phyloP scores from a whole-genome alignment of 2,888 invertebrate genomes.

The Notodonta ziczac region DNA sequence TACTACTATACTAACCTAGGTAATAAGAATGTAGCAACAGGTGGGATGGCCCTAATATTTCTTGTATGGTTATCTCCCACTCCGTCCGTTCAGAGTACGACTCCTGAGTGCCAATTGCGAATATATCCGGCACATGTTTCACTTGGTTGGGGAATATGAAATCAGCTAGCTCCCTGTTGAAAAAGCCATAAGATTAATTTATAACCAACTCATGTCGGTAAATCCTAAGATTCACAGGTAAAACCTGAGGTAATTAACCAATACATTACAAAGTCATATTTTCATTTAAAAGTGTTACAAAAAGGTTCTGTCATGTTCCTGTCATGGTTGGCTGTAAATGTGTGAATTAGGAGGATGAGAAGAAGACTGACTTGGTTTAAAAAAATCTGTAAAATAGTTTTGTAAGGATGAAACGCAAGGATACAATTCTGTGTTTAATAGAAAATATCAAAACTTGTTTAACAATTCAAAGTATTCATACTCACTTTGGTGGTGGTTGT shows the following conservation, averaged over 20 bases:
- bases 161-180: constrained; percentile 91
- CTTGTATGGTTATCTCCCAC: constrained; percentile 96
- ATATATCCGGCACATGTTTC: constrained; percentile 94
- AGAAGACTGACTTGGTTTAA: no score
- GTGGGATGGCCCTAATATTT: constrained; percentile 96
- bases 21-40: constrained; percentile 94
- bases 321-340: no score
- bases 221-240: no score
- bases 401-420: no score
- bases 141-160: constrained; percentile 94
- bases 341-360: not conserved
- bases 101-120: constrained; percentile 97
- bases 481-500: constrained; percentile 91
- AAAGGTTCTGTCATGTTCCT: no score
- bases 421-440: no score
- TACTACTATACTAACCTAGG: constrained; percentile 82
- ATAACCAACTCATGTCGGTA: no score
- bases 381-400: no score
- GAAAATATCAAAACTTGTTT: no score
- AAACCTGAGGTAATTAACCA: no score
- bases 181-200: constrained; percentile 10
- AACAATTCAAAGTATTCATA: not conserved
- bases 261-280: no score
- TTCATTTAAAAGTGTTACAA: no score
- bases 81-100: constrained; percentile 93